These are phyloP conservation scores for Corythornis leucogaster DNA, from an alignment of 2,797 vertebrate genomes.

Conservation along the genomic window DNA sequence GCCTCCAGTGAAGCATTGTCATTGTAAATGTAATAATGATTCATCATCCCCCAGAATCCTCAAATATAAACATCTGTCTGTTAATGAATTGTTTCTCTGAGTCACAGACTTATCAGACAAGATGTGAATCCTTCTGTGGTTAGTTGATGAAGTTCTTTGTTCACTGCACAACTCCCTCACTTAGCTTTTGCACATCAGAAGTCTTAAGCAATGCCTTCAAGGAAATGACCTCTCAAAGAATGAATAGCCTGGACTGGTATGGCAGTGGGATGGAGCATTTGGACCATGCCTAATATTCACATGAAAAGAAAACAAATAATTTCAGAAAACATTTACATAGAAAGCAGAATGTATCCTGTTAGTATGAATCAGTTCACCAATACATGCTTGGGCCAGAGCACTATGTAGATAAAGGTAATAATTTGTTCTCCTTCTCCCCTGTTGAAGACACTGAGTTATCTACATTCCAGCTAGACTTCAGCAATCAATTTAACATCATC, in stretches of 20 bases:
- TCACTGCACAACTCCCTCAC: not conserved
- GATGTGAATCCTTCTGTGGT: not conserved
- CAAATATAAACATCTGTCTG: not conserved
- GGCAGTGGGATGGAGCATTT: not conserved
- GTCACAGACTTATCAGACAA: not conserved
- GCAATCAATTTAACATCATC: not conserved
- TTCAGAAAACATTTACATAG: not conserved
- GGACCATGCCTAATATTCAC: not conserved
- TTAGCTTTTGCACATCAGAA: not conserved
- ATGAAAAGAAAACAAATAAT: not conserved
- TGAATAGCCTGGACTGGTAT: not conserved
- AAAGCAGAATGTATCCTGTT: accelerated
- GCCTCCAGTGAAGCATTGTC: not conserved
- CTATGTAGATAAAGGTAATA: not conserved
- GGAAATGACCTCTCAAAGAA: not conserved
- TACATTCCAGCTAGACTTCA: not conserved
- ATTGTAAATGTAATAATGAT: not conserved
- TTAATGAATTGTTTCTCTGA: slow-evolving; percentile 11
- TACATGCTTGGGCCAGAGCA: not conserved
- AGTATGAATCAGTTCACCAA: not conserved
- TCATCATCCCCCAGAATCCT: not conserved
- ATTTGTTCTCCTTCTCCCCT: not conserved
- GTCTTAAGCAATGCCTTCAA: not conserved
- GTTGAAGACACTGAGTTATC: not conserved
- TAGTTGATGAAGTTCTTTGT: not conserved